Conservation (phyloP, 1,140 invertebrate genomes). For the Conus betulinus region DNA sequence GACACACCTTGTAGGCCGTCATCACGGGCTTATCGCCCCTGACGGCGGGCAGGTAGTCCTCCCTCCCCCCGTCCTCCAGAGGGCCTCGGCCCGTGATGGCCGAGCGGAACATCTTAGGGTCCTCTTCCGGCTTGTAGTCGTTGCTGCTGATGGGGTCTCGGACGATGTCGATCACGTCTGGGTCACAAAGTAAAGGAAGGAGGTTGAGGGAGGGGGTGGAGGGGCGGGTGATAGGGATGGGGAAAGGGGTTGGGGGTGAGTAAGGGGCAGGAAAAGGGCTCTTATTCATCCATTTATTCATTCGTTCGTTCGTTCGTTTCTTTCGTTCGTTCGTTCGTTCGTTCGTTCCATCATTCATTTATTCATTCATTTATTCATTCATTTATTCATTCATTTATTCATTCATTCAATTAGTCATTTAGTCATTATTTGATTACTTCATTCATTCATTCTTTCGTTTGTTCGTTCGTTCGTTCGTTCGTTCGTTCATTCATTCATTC, state of each 20-base stretch:
- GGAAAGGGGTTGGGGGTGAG: not conserved
- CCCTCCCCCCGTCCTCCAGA: slow-evolving; percentile 90
- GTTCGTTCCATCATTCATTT: too few relatives aligned
- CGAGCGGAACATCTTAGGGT: slow-evolving; percentile 93
- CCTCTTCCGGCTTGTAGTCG: slow-evolving; percentile 96
- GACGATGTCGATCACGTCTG: slow-evolving; percentile 98
- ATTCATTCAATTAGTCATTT: too few relatives aligned
- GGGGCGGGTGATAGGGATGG: not conserved
- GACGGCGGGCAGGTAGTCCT: slow-evolving; percentile 87
- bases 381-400: too few relatives aligned
- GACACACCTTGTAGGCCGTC: slow-evolving; percentile 99
- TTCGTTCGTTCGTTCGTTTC: too few relatives aligned
- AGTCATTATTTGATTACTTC: too few relatives aligned
- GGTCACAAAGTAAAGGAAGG: not conserved
- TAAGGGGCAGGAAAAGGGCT: not conserved
- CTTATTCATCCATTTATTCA: too few relatives aligned
- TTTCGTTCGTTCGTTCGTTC: too few relatives aligned
- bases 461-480: too few relatives aligned
- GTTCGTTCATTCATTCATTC: too few relatives aligned
- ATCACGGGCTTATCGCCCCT: slow-evolving; percentile 84
- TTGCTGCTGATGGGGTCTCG: slow-evolving; percentile 93
- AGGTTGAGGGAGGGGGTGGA: not conserved
- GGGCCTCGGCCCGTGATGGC: slow-evolving; percentile 95
- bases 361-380: too few relatives aligned
- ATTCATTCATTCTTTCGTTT: too few relatives aligned